Base-by-base conservation (phyloP, 1,140 invertebrate species). In the Eupristina koningsbergeri region DNA sequence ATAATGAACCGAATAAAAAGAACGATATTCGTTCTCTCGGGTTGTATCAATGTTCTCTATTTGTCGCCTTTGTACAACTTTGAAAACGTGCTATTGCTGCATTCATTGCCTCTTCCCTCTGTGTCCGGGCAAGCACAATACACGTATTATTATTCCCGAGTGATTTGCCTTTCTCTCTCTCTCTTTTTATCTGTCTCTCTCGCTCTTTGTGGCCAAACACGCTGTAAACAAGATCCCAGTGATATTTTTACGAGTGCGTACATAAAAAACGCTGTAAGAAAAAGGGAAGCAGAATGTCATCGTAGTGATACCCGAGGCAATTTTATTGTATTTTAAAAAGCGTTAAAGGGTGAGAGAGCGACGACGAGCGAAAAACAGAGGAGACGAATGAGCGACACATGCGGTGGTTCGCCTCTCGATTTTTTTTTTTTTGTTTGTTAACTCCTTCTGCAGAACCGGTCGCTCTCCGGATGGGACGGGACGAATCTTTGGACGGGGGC, bases 311-410 rank as follows among this genome's bases (percentile, higher is more conserved):
- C 31, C 31, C 74, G 74, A 36, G 34, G 47, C 80, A 71, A 64
- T 81, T 82, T 82, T 82, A 82, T 50, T 76, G 73, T 73, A 50
- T 50, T 82, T 82, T 81, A 75, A 81, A 81, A 74, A 74, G 80
- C 36, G 22, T n/a, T 8, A 34, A 41, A 15, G 45, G 45, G 22
- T 22, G 61, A 76, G 74, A 58, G 0, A 58, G 0, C 45, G 47
- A 34, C 78, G 39, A 15, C 26, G 77, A 19, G 15, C 41, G 15
- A 6, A n/a, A 17, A n/a, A 6, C 17, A 26, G 50, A 7, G 45
- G 53, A 41, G 31, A 29, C 53, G 50, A 53, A 63, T 61, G 53
- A 45, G 58, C 76, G 36, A 45, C 76, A 64, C 11, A 7, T 3
- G 34, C 26, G 80, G 67, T n/a, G n/a, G n/a, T n/a, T n/a, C n/a